These are phyloP conservation scores for Timandra comae DNA, from an alignment of 2,888 invertebrate genomes.

Conservation along the genomic window DNA sequence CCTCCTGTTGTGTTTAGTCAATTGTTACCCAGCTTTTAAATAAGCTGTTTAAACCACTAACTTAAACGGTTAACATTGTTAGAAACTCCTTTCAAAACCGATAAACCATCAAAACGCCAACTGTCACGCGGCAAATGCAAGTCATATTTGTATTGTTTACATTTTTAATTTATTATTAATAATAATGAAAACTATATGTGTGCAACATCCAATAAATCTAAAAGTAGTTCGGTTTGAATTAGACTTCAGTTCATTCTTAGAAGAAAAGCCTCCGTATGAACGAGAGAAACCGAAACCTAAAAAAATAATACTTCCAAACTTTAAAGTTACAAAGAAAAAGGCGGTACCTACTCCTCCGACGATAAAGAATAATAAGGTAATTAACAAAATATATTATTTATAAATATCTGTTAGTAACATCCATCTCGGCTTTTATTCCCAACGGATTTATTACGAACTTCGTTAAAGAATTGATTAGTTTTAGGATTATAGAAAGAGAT, in stretches of 20 bases:
- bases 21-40: slow-evolving; percentile 15
- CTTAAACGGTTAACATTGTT: no score
- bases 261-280: slow-evolving; percentile 26
- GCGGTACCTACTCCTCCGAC: slow-evolving; percentile 49
- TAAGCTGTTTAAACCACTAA: slow-evolving; percentile 16
- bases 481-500: no score
- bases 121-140: no score
- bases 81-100: no score
- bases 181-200: slow-evolving; percentile 57
- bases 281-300: slow-evolving; percentile 44
- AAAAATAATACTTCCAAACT: slow-evolving; percentile 41
- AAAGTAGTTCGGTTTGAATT: slow-evolving; percentile 63
- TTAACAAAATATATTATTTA: no score
- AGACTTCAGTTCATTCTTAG: slow-evolving; percentile 45
- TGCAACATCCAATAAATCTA: slow-evolving; percentile 57
- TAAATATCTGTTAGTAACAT: no score
- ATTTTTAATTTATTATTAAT: slow-evolving; percentile 3
- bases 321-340: slow-evolving; percentile 34
- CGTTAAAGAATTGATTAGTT: no score
- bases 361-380: slow-evolving; percentile 42
- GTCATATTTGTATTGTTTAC: slow-evolving; percentile 7
- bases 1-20: slow-evolving; percentile 26
- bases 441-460: no score
- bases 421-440: no score
- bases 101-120: no score